These are phyloP conservation scores for Pelosia muscerda DNA, from an alignment of 2,888 invertebrate species.

Conservation along the genomic window DNA sequence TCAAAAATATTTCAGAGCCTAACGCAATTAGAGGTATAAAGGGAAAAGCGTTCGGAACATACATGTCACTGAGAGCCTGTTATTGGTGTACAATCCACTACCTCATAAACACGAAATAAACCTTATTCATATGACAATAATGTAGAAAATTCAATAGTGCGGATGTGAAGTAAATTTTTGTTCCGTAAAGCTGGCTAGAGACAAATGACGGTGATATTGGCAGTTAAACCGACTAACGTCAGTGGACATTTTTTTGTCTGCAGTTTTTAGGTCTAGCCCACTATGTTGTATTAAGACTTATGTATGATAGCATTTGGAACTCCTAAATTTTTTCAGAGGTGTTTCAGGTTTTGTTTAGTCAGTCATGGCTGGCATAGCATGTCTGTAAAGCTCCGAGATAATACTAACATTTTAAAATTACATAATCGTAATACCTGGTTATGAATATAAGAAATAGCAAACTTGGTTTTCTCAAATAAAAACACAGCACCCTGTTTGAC, in stretches of 20 bases:
- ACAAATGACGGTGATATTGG: constrained; percentile 78
- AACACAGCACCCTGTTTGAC: too few species aligned
- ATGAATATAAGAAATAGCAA: too few species aligned
- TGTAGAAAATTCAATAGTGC: constrained; percentile 40
- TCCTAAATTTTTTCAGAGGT: not conserved
- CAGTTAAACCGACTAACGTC: constrained; percentile 68
- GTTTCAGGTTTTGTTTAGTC: too few species aligned
- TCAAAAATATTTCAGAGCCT: constrained; percentile 70
- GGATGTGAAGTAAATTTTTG: constrained; percentile 49
- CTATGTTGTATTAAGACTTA: constrained; percentile 51
- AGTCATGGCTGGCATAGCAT: not conserved
- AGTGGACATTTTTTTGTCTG: constrained; percentile 58
- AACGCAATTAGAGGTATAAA: constrained; percentile 72
- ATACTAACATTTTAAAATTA: too few species aligned
- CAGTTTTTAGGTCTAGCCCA: constrained; percentile 61
- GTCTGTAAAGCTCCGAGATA: not conserved
- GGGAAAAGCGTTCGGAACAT: constrained; percentile 65
- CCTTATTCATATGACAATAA: constrained; percentile 44
- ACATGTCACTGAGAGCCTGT: constrained; percentile 69
- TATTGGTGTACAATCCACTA: constrained; percentile 58
- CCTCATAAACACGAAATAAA: constrained; percentile 14
- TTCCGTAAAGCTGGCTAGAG: constrained; percentile 64
- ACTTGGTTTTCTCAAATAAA: too few species aligned
- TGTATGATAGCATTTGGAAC: constrained; percentile 40
- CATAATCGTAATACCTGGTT: too few species aligned